Evolutionary conservation across 2,797 vertebrate species (phyloP), one percentile per base, ranked within the genome.

Genomic region (Fistularia commersonii): DNA sequence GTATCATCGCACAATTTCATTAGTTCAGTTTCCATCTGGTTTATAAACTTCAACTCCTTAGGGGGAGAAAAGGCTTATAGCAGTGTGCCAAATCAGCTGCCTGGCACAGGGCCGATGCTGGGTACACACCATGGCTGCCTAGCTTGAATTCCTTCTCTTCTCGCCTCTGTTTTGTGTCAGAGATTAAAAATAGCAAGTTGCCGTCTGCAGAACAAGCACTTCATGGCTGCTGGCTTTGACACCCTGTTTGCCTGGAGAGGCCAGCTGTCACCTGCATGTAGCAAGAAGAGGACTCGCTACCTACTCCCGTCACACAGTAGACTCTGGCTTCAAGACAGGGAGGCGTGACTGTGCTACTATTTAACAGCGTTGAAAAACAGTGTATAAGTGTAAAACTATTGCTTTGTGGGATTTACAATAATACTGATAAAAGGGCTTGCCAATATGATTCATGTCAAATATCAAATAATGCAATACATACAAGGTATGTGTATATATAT

Each of bases 131-230:
- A 51, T 0, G 47, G 69, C 63, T 74, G 51, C 61, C 49, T 23
- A 23, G 23, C 23, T 23, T 23, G 23, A 23, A 23, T 23, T 23
- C 23, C 23, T 23, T 23, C 23, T 41, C 15, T 15, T 15, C 38
- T 64, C 31, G 46, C 48, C 52, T 81, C 72, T 75, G 72, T 82
- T 84, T 86, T 63, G 74, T 82, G 76, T 82, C 68, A 64, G 66
- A 80, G 81, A 86, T 87, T 87, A 85, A 88, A 90, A 88, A 90
- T 86, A 89, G 86, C 81, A 79, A 82, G 66, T 57, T 64, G 76
- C 77, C 74, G 88, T 84, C 77, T 87, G 87, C 87, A 79, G 80
- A 85, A 83, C 86, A 89, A 87, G 82, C 85, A 85, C 76, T 88
- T 87, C 74, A 66, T 81, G 76, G 70, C 82, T 83, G 86, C 75